phyloP scores from a whole-genome alignment of 2,113 vertebrate species.

The Dinomys branickii region DNA sequence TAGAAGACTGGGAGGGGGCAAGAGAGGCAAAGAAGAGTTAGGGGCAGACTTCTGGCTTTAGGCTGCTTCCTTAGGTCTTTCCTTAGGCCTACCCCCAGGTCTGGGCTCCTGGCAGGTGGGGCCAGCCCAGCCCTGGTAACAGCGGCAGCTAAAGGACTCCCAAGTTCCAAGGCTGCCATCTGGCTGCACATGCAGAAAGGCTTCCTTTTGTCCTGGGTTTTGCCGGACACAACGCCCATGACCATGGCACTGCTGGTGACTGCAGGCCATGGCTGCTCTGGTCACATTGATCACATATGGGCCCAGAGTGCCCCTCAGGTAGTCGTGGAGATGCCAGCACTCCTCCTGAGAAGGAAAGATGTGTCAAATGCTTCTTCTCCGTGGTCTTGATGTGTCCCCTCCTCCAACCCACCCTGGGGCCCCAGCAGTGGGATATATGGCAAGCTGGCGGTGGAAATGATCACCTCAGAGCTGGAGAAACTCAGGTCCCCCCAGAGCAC shows the following conservation, averaged over 20 bases:
- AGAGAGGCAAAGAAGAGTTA: background rate
- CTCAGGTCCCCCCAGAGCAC: conserved; percentile 93
- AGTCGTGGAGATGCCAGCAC: conserved; percentile 89
- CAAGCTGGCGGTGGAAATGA: conserved; percentile 32
- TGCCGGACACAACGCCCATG: conserved; percentile 89
- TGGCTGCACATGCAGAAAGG: conserved; percentile 78
- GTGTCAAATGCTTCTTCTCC: background rate
- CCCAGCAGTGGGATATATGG: background rate
- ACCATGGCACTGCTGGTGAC: conserved; percentile 83
- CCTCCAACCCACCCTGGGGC: background rate
- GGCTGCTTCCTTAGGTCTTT: conserved; percentile 11
- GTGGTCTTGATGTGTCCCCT: background rate
- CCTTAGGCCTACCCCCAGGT: background rate
- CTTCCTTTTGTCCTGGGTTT: conserved; percentile 71
- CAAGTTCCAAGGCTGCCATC: conserved; percentile 22
- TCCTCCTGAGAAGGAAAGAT: conserved; percentile 82
- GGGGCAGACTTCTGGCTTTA: background rate
- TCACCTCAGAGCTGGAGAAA: conserved; percentile 84
- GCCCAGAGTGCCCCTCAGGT: conserved; percentile 88
- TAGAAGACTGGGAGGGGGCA: background rate
- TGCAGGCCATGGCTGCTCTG: conserved; percentile 86
- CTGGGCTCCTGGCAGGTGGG: conserved; percentile 78
- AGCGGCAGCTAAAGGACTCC: conserved; percentile 87
- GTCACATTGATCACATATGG: conserved; percentile 88
- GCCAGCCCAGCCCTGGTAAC: conserved; percentile 90